phyloP scores from a whole-genome alignment of 2,113 vertebrate species.

The Bufo gargarizans region DNA sequence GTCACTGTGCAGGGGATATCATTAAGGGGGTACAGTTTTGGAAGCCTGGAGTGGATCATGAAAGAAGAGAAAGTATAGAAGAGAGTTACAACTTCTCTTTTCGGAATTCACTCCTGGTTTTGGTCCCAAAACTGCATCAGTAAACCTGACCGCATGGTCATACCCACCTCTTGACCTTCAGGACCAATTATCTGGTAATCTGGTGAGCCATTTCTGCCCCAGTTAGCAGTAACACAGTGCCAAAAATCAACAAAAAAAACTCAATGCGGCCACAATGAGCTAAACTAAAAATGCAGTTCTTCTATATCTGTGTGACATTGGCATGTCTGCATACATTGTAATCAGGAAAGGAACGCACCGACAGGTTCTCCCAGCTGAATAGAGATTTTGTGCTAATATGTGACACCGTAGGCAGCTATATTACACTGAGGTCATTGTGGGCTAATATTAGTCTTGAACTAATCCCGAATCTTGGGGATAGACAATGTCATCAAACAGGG shows the following conservation, averaged over 20 bases:
- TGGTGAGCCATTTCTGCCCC: not conserved
- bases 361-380: not conserved
- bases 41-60: too few relatives aligned
- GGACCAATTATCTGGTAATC: not conserved
- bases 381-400: conserved; percentile 8
- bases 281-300: not conserved
- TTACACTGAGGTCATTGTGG: not conserved
- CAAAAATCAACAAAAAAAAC: not conserved
- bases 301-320: not conserved
- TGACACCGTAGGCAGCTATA: not conserved
- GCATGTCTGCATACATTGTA: not conserved
- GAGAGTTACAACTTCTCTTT: too few relatives aligned
- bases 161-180: too few relatives aligned
- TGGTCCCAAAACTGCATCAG: too few relatives aligned
- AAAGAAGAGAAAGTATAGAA: too few relatives aligned
- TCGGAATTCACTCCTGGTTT: too few relatives aligned
- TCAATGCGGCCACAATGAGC: not conserved
- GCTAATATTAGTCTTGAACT: conserved; percentile 40
- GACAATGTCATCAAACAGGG: conserved; percentile 18
- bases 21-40: too few relatives aligned
- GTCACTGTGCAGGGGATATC: too few relatives aligned
- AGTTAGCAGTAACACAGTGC: not conserved
- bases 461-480: conserved; percentile 16
- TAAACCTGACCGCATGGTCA: too few relatives aligned
- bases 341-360: not conserved